A percentile compares a stretch with the other conserved stretches of the same genome.
phyloP scores from a whole-genome alignment of 2,113 vertebrate genomes.

The Gobius niger region DNA sequence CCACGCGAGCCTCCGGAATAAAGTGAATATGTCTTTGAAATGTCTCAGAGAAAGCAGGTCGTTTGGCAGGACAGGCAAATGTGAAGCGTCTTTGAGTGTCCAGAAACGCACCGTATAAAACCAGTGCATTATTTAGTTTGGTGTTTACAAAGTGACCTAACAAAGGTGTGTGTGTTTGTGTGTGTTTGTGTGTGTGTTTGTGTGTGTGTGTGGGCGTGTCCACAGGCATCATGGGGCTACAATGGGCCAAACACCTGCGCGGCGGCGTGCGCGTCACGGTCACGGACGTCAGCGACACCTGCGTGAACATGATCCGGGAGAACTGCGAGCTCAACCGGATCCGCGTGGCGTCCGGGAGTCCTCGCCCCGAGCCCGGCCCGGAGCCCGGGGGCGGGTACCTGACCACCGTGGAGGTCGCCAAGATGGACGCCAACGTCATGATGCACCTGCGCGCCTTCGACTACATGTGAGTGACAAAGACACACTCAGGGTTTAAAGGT shows the following conservation, averaged over 20 bases:
- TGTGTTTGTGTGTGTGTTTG: no score
- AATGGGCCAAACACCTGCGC: slow-evolving; percentile 94
- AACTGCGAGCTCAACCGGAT: slow-evolving; percentile 94
- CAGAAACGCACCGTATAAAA: no score
- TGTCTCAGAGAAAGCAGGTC: no score
- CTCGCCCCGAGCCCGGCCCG: slow-evolving; percentile 35
- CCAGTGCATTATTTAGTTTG: no score
- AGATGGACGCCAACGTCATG: slow-evolving; percentile 97
- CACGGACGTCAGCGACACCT: slow-evolving; percentile 91
- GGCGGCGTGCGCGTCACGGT: slow-evolving; percentile 89
- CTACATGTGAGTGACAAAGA: slow-evolving; percentile 99
- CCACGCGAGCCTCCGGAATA: no score
- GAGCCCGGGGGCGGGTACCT: slow-evolving; percentile 64
- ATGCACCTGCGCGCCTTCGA: slow-evolving; percentile 96
- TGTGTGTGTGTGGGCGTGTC: no score
- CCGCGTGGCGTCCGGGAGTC: slow-evolving; percentile 69
- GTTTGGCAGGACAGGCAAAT: no score
- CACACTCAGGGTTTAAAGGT: no score
- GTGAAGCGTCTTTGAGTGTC: no score
- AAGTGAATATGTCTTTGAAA: no score
- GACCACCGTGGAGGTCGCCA: slow-evolving; percentile 86
- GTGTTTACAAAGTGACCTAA: no score
- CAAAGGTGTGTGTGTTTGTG: no score
- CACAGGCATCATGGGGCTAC: slow-evolving; percentile 95
- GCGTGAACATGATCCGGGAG: slow-evolving; percentile 90